Evolutionary conservation across 2,113 vertebrate genomes (phyloP), one percentile per base, ranked within the genome.

Genomic region (Leuciscus idus): DNA sequence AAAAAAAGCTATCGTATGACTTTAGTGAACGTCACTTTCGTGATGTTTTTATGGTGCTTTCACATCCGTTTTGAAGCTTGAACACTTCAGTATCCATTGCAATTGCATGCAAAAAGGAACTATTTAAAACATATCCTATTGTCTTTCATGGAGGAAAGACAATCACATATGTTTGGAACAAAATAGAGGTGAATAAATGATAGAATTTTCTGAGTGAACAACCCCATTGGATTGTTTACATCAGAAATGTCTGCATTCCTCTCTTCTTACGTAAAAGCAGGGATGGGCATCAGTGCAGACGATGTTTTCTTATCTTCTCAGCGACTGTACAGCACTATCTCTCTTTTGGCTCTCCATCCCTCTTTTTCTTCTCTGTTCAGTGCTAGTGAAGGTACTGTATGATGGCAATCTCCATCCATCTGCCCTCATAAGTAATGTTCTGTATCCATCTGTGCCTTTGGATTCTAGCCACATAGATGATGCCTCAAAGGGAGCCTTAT

Each of bases 401-500:
- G 43, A 36, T 46, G 23, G 48, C 46, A 86, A 90, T 90, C 85
- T 43, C 30, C 55, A 84, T 64, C 52, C 30, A 79, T 83, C 85
- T 84, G 59, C 75, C 75, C 80, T 88, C 48, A 81, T 52, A 83
- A 80, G 82, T 48, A 88, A 84, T 90, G 79, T 87, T 85, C 85
- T 90, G 85, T 80, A 88, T 79, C 84, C 43, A 82, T 68, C 83
- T 86, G 30, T 74, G 48, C 68, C 59, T 81, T 50, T 76, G 66
- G 10, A 72, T n/a, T 59, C 57, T 43, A 50, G 48, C 15, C 52
- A 83, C 48, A 66, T 13, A 86, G 33, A 81, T 74, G 21, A 57
- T 66, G 59, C n/a, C 50, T 85, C 19, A 84, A 50, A 50, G 73
- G 10, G 15, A 21, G 11, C 21, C 48, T 62, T 50, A 78, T 61